Base-by-base conservation (phyloP, 1,140 invertebrate species). In the Scaptomyza graminum region DNA sequence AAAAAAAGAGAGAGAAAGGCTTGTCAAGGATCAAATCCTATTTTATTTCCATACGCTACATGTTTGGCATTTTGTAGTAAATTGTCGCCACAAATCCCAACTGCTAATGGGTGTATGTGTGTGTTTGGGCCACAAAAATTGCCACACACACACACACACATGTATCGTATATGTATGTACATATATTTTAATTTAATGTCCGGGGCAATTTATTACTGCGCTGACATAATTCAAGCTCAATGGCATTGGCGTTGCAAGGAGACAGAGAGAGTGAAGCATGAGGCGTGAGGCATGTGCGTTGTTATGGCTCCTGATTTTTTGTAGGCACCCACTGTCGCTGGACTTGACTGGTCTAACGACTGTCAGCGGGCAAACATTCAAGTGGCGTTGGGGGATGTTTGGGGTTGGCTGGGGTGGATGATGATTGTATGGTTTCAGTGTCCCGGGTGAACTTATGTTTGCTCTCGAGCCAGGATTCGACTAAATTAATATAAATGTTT, bases 201-300 rank as follows among this genome's bases (percentile, higher is more conserved):
- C 66, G 59, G 77, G 71, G 70, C 73, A 81, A 81, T 81, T 81
- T 81, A 81, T 81, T 81, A 75, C 79, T 79, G 79, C 79, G 79
- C 77, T 79, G 79, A 80, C 77, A 81, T 81, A 80, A 81, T 81
- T 81, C 79, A 81, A 81, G 76, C 73, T 80, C 73, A 81, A 81
- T 81, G 79, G 70, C 76, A 66, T 51, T 73, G 67, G 72, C 57
- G 50, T 71, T 50, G 31, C 2, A 9, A 34, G 31, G 31, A 34
- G 31, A 34, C 16, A 31, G 11, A 39, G n/a, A 6, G 51, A 43
- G 39, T 51, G 43, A 25, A 54, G 66, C 50, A 74, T 65, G 74
- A 43, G 54, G 66, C 50, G 70, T 65, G 74, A 43, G 54, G 52
- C 49, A 55, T 74, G 63, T 61, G 71, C 65, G 77, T 75, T 78